These are phyloP conservation scores for Mionectes macconnelli DNA, from an alignment of 2,113 vertebrate genomes.

Conservation along the genomic window DNA sequence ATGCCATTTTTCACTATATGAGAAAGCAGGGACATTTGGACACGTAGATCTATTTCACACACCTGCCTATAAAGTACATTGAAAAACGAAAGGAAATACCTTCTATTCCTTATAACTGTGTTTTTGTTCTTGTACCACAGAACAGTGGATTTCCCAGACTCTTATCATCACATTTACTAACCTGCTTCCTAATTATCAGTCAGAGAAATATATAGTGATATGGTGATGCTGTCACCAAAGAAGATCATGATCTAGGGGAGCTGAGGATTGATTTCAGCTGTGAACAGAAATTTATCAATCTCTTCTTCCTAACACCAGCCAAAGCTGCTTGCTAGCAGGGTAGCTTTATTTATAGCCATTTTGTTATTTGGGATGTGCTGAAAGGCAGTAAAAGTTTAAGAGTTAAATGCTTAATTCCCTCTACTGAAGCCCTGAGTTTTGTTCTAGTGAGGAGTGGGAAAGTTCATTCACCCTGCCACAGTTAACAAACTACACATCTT, in stretches of 20 bases:
- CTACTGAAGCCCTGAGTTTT: background rate
- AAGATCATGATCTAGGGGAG: background rate
- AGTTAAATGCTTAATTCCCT: background rate
- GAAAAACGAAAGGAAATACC: background rate
- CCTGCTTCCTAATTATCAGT: background rate
- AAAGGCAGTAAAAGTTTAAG: background rate
- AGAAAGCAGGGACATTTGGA: background rate
- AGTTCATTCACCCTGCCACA: background rate
- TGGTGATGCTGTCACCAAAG: background rate
- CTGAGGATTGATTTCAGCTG: background rate
- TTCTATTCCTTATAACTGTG: background rate
- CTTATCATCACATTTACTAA: background rate
- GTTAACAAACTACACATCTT: background rate
- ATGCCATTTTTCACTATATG: background rate
- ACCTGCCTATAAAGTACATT: background rate
- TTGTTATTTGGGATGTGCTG: background rate
- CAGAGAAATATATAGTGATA: background rate
- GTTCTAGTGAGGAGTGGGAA: background rate
- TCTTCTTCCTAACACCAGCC: background rate
- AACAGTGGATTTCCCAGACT: background rate
- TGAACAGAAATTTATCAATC: background rate
- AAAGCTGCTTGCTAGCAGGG: background rate
- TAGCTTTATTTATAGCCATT: background rate
- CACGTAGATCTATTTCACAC: background rate
- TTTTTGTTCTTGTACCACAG: background rate